A percentile compares a stretch with the other conserved stretches of the same genome.
Evolutionary conservation across 2,797 vertebrate species (phyloP).

Genomic region (Saxicola maurus): DNA sequence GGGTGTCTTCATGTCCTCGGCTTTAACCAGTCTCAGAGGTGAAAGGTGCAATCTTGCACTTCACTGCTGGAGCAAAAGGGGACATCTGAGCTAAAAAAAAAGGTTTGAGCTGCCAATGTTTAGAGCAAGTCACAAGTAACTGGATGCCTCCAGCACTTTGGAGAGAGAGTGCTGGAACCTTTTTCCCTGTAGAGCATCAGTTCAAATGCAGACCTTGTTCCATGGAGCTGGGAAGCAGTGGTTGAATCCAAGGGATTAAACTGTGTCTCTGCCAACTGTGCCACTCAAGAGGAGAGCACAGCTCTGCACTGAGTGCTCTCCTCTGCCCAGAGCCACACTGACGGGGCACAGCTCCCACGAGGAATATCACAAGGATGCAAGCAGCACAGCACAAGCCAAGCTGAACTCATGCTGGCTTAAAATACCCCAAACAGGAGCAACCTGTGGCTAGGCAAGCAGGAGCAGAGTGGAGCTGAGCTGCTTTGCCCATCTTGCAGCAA

Average conservation of each 20-base stretch:
- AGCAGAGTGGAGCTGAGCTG: neutral
- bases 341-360: neutral
- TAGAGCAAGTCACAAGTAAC: neutral
- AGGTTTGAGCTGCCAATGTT: neutral
- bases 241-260: neutral
- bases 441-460: neutral
- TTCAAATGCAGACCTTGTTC: conserved; percentile 10
- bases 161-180: neutral
- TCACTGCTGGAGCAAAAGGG: neutral
- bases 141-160: neutral
- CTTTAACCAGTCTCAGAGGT: neutral
- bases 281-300: neutral
- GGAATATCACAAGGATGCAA: neutral
- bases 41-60: conserved; percentile 2
- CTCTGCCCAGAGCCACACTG: neutral
- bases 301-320: neutral
- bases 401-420: neutral
- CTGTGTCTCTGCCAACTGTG: neutral
- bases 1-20: neutral
- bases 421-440: neutral
- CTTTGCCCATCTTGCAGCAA: neutral
- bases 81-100: neutral
- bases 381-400: neutral
- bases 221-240: neutral
- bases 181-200: neutral